Conservation (phyloP, 1,140 invertebrate species). For the Spodoptera frugiperda region DNA sequence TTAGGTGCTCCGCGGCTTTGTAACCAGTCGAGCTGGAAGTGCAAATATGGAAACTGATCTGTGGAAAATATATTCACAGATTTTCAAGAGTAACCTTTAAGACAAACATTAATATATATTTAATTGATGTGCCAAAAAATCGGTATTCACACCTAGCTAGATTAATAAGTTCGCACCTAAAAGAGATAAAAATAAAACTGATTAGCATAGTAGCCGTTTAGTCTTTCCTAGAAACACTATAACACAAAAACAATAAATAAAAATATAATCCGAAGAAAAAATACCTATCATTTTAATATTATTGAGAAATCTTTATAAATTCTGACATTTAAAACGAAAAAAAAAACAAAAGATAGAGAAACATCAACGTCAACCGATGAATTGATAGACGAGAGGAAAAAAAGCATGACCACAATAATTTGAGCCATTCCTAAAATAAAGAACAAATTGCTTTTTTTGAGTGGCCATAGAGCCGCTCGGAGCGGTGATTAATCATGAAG, state of each 20-base stretch:
- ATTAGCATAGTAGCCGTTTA: conserved; percentile 3
- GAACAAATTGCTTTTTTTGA: conserved; percentile 56
- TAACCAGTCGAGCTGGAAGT: too few relatives aligned
- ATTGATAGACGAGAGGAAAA: conserved; percentile 33
- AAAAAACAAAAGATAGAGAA: not conserved
- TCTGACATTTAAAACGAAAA: conserved; percentile 23
- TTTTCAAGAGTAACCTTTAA: too few relatives aligned
- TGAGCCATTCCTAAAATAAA: conserved; percentile 50
- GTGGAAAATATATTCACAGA: too few relatives aligned
- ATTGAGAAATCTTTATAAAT: conserved; percentile 5
- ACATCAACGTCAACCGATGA: conserved; percentile 42
- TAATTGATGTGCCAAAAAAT: too few relatives aligned
- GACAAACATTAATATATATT: too few relatives aligned
- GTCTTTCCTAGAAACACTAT: not conserved
- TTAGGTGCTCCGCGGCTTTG: too few relatives aligned
- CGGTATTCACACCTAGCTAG: too few relatives aligned
- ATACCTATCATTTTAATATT: not conserved
- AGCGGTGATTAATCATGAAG: conserved; percentile 56
- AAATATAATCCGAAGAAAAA: conserved; percentile 4
- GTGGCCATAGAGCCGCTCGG: conserved; percentile 31
- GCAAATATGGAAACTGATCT: too few relatives aligned
- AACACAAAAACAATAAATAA: conserved; percentile 1
- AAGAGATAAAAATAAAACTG: not conserved
- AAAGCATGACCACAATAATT: conserved; percentile 36
- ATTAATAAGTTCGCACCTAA: too few relatives aligned